A percentile compares a stretch with the other conserved stretches of the same genome.
Evolutionary conservation across 2,797 vertebrate species (phyloP).

Genomic region (Scolopax rusticola): DNA sequence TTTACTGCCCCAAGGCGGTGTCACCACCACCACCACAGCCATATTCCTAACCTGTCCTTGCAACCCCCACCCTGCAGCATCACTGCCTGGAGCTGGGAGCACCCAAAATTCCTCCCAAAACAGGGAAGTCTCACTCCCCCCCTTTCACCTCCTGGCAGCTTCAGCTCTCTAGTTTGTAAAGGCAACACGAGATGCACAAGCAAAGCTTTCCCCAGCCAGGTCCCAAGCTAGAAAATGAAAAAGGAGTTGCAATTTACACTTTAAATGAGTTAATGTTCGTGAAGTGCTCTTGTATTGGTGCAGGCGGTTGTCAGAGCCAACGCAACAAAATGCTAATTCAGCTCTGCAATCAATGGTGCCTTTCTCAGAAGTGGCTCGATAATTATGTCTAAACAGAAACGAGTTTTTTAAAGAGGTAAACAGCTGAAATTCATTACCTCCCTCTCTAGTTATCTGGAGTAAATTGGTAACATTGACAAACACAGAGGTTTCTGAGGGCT

Average conservation of each 20-base stretch:
- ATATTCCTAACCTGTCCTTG: background rate
- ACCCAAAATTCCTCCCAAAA: background rate
- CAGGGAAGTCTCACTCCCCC: background rate
- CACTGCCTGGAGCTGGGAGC: accelerated
- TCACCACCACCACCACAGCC: background rate
- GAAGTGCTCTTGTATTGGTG: background rate
- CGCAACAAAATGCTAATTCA: conserved; percentile 21
- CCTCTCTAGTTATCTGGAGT: background rate
- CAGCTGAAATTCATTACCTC: background rate
- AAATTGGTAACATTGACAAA: background rate
- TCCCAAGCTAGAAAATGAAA: background rate
- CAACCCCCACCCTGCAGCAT: background rate
- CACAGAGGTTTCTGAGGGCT: background rate
- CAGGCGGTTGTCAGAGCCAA: background rate
- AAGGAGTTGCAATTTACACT: conserved; percentile 7
- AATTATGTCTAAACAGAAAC: background rate
- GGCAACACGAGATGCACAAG: accelerated
- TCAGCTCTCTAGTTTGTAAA: background rate
- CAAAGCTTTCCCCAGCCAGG: background rate
- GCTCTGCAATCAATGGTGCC: conserved; percentile 20
- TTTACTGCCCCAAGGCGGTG: background rate
- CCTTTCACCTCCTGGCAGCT: background rate
- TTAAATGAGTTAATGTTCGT: background rate
- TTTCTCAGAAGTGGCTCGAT: background rate
- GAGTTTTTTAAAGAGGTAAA: conserved; percentile 6